Base-by-base conservation (phyloP, 2,888 invertebrate genomes). In the Acanthosepion lycidas region DNA sequence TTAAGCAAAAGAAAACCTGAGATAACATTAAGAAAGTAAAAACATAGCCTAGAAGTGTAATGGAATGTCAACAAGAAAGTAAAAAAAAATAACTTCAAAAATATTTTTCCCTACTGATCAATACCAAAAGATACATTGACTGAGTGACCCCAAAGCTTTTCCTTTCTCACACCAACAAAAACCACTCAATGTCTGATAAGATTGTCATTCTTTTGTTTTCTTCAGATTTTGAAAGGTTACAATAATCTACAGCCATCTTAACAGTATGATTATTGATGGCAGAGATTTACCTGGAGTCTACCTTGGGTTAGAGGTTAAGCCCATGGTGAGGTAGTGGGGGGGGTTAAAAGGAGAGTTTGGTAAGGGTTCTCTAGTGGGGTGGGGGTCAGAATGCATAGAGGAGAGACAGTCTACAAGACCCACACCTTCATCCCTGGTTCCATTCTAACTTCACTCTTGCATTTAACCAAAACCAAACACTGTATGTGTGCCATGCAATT, bases 241-340 rank as follows among this genome's bases (percentile, higher is more conserved):
- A 78, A 78, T 78, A 78, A 78, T 78, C 78, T 78, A 78, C 78
- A 78, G 78, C n/a, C 78, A n/a, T 78, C 78, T 78, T 78, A 78
- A 33, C n/a, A 78, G 78, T 78, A n/a, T 78, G 78, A 78, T 78
- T 78, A 78, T 78, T n/a, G 78, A 78, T 5, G n/a, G 12, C 5
- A n/a, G 18, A 78, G 78, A 78, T 78, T 78, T 78, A 78, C 78
- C 78, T 78, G 78, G 78, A 78, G 78, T 78, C 78, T 78, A 78
- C 78, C 78, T 78, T 12, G 33, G 78, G 78, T 78, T 78, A 78
- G 78, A 78, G 78, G 78, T 78, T 78, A 78, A 78, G 78, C 78
- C n/a, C n/a, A 78, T n/a, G 33, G 78, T 3, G 18, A 78, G 33
- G 33, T 15, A 78, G 15, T 12, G 78, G n/a, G 78, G n/a, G n/a